Conservation (phyloP, 2,113 vertebrate species). For the Uropsilus gracilis region DNA sequence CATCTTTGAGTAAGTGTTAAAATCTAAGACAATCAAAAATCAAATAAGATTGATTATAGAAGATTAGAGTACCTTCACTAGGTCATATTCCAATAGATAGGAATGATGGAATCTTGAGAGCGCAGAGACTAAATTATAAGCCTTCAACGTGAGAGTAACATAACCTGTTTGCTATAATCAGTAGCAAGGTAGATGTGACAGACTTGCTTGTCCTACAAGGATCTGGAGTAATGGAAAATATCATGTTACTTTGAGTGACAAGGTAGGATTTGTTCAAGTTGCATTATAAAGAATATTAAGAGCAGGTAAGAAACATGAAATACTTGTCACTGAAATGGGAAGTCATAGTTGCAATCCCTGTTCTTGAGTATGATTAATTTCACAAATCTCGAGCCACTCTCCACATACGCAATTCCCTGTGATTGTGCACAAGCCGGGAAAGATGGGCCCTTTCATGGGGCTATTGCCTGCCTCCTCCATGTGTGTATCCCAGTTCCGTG, state of each 20-base stretch:
- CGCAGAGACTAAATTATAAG: not conserved
- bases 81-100: not conserved
- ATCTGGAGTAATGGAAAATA: not conserved
- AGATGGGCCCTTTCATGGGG: too few relatives aligned
- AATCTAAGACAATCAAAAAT: not conserved
- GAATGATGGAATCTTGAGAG: not conserved
- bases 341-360: not conserved
- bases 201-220: not conserved
- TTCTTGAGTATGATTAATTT: not conserved
- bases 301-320: not conserved
- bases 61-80: not conserved
- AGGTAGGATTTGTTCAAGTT: not conserved
- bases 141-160: not conserved
- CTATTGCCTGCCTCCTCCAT: too few relatives aligned
- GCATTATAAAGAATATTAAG: not conserved
- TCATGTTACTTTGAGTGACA: not conserved
- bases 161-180: not conserved
- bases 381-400: not conserved
- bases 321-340: not conserved
- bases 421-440: too few relatives aligned
- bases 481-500: too few relatives aligned
- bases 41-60: not conserved
- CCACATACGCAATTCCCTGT: too few relatives aligned
- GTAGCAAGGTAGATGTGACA: not conserved
- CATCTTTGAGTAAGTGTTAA: not conserved